Conservation (phyloP, 2,888 invertebrate species). For the Leucoma salicis region DNA sequence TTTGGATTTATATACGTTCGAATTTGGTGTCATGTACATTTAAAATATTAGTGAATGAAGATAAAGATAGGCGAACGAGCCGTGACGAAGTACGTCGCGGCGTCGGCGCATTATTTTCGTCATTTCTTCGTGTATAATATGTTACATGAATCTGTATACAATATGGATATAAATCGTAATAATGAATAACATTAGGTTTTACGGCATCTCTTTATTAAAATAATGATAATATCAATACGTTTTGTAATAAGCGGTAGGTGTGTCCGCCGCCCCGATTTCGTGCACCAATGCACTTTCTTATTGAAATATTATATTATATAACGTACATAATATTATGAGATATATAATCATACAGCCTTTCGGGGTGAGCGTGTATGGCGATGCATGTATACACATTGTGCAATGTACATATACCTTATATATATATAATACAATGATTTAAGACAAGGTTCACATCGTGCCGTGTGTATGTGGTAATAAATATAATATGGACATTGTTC, state of each 20-base stretch:
- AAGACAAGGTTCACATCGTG: conserved; percentile 95
- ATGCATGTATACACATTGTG: conserved; percentile 87
- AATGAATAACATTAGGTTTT: conserved; percentile 81
- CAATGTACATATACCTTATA: conserved; percentile 88
- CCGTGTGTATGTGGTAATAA: conserved; percentile 94
- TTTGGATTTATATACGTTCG: conserved; percentile 83
- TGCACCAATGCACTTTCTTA: conserved; percentile 84
- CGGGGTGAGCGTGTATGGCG: conserved; percentile 85
- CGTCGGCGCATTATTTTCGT: conserved; percentile 78
- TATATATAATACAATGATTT: conserved; percentile 87
- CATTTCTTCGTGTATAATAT: conserved; percentile 84
- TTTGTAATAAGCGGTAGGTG: conserved; percentile 80
- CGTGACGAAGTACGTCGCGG: conserved; percentile 65
- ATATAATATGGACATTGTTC: conserved; percentile 95
- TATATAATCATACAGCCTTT: conserved; percentile 82
- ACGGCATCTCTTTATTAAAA: conserved; percentile 82
- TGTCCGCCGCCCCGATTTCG: conserved; percentile 78
- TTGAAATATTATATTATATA: conserved; percentile 83
- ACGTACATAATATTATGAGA: conserved; percentile 82
- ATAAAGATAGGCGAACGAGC: conserved; percentile 77
- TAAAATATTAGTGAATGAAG: conserved; percentile 79
- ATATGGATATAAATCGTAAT: conserved; percentile 82
- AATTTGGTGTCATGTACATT: conserved; percentile 83
- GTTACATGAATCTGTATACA: conserved; percentile 85
- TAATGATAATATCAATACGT: conserved; percentile 81